These are phyloP conservation scores for Acromyrmex charruanus DNA, from an alignment of 1,140 invertebrate genomes.

Conservation along the genomic window DNA sequence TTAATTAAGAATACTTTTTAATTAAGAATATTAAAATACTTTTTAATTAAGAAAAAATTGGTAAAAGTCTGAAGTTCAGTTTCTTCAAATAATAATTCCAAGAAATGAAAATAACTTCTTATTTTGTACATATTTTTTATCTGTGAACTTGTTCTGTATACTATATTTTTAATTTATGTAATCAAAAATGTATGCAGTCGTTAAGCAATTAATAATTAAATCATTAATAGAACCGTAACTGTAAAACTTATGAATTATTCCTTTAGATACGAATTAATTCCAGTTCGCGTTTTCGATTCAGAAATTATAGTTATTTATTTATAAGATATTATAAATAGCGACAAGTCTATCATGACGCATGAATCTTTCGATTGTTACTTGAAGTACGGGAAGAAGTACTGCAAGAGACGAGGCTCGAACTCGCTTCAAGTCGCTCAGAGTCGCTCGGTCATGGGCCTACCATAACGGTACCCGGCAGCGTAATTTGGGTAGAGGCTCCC, in stretches of 20 bases:
- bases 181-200: background rate
- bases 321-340: background rate
- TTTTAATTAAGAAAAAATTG: background rate
- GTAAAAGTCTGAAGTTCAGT: background rate
- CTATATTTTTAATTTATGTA: background rate
- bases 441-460: constrained; percentile 71
- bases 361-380: constrained; percentile 34
- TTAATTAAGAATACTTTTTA: background rate
- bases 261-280: background rate
- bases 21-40: background rate
- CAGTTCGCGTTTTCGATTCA: background rate
- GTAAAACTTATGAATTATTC: background rate
- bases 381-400: constrained; percentile 44
- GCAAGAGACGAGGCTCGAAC: constrained; percentile 40
- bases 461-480: constrained; percentile 80
- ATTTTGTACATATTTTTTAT: background rate
- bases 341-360: constrained; percentile 18
- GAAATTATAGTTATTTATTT: background rate
- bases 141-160: too few species aligned
- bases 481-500: constrained; percentile 80
- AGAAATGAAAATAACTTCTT: background rate
- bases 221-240: background rate
- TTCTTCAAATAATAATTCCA: background rate
- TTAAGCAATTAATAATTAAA: background rate
- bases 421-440: constrained; percentile 43